Percentiles rank a stretch among this genome's conserved stretches.
These are phyloP conservation scores for Coilia nasus DNA, from an alignment of 2,797 vertebrate genomes.

Conservation along the genomic window DNA sequence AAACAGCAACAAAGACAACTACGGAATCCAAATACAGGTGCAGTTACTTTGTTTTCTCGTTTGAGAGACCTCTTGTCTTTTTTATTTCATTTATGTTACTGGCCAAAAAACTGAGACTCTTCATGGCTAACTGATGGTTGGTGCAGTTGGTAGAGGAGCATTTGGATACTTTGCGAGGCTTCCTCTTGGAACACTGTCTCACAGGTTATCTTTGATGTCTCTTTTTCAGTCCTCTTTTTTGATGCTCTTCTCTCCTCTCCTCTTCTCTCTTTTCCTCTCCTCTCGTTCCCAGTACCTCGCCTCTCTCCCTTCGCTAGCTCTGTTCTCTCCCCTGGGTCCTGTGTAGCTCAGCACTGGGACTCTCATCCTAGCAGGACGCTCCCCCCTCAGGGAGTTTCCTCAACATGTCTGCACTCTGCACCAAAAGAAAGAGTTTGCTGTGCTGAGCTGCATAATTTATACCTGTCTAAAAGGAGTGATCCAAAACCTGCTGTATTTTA, in stretches of 20 bases:
- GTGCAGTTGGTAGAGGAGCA: neutral
- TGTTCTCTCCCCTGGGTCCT: neutral
- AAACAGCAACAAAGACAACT: neutral
- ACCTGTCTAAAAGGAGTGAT: constrained; percentile 1
- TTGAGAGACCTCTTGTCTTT: neutral
- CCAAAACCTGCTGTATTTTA: neutral
- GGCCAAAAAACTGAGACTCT: neutral
- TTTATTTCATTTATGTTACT: neutral
- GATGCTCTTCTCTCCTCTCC: neutral
- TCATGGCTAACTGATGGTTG: neutral
- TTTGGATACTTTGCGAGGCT: neutral
- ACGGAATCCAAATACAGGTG: neutral
- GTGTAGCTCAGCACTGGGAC: neutral
- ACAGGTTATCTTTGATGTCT: neutral
- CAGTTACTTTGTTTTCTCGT: neutral
- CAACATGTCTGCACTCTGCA: neutral
- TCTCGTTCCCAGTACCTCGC: too few species aligned
- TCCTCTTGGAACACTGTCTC: neutral
- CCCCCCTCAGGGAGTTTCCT: neutral
- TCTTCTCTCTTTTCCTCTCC: neutral
- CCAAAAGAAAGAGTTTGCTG: neutral
- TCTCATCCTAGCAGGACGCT: neutral
- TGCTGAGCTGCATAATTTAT: neutral
- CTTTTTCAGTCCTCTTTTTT: neutral
- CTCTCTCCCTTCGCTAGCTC: neutral